Conservation (phyloP, 92 coral and sea anemone genomes). For the Epizoanthus fatuus region DNA sequence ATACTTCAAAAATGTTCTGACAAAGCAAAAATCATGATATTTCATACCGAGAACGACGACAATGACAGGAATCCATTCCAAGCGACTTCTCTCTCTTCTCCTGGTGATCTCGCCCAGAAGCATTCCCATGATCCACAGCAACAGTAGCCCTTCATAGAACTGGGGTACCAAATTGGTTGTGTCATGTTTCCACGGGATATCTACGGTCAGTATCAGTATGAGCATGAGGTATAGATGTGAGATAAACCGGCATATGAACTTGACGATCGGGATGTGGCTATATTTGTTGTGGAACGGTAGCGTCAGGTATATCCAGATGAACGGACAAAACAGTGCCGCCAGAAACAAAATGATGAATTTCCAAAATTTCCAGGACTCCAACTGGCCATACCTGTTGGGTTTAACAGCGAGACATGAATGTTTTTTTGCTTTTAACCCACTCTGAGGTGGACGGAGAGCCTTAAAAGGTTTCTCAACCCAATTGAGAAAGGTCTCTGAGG, state of each 20-base stretch:
- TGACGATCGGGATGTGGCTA: slow-evolving; percentile 92
- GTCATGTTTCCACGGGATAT: slow-evolving; percentile 82
- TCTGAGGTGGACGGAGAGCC: no score
- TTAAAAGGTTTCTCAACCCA: no score
- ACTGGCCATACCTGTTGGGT: slow-evolving; percentile 22
- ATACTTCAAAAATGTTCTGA: no score
- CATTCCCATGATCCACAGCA: slow-evolving; percentile 90
- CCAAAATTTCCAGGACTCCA: slow-evolving; percentile 78
- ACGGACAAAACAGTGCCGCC: slow-evolving; percentile 81
- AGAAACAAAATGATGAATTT: slow-evolving; percentile 85
- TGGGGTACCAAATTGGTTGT: slow-evolving; percentile 64
- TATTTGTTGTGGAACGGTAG: slow-evolving; percentile 92
- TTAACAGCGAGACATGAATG: no score
- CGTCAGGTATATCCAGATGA: slow-evolving; percentile 88
- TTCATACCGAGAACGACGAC: slow-evolving; percentile 67
- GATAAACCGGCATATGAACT: slow-evolving; percentile 96
- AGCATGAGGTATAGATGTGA: slow-evolving; percentile 92
- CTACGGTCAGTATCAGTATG: slow-evolving; percentile 78
- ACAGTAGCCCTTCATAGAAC: slow-evolving; percentile 84
- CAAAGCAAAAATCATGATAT: no score
- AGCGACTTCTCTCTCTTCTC: slow-evolving; percentile 75
- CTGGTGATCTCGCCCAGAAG: slow-evolving; percentile 83
- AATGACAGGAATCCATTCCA: slow-evolving; percentile 90
- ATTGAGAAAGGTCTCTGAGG: no score
- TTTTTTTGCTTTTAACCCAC: no score